phyloP scores from a whole-genome alignment of 2,797 vertebrate genomes.

The Dendrocincla tyrannina region DNA sequence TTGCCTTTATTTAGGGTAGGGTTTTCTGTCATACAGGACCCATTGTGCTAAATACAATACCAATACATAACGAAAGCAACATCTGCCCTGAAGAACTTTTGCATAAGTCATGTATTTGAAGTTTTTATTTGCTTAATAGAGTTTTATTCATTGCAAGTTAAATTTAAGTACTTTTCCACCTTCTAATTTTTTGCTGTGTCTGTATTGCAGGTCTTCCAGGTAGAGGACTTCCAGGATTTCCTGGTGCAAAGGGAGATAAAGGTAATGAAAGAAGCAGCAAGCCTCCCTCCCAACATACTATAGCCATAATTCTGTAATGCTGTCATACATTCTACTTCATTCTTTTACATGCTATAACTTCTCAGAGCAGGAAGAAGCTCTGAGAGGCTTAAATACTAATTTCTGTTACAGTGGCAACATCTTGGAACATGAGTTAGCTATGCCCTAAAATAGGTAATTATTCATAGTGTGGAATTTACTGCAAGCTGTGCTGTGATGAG shows the following conservation, averaged over 20 bases:
- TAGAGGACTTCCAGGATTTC: constrained; percentile 82
- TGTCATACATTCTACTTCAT: not conserved
- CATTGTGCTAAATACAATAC: constrained; percentile 1
- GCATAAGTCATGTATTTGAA: not conserved
- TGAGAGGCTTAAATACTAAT: constrained; percentile 29
- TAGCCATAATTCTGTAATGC: not conserved
- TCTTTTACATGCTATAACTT: not conserved
- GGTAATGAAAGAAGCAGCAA: constrained; percentile 73
- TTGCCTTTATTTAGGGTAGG: not conserved
- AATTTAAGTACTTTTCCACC: not conserved
- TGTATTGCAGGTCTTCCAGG: constrained; percentile 83
- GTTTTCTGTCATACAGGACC: not conserved
- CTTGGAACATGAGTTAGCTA: constrained; percentile 29
- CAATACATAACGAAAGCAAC: not conserved
- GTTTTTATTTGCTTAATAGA: not conserved
- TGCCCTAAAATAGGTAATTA: constrained; percentile 48
- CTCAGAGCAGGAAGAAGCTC: not conserved
- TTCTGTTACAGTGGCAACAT: constrained; percentile 31
- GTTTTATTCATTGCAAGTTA: not conserved
- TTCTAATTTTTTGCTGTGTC: not conserved
- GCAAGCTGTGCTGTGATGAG: constrained; percentile 37
- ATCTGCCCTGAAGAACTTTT: not conserved
- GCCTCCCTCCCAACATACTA: not conserved
- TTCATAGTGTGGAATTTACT: constrained; percentile 27
- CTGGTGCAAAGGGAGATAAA: constrained; percentile 84